Evolutionary conservation across 2,113 vertebrate species (phyloP), one percentile per base, ranked within the genome.

Genomic region (Amblyopsis rosae): DNA sequence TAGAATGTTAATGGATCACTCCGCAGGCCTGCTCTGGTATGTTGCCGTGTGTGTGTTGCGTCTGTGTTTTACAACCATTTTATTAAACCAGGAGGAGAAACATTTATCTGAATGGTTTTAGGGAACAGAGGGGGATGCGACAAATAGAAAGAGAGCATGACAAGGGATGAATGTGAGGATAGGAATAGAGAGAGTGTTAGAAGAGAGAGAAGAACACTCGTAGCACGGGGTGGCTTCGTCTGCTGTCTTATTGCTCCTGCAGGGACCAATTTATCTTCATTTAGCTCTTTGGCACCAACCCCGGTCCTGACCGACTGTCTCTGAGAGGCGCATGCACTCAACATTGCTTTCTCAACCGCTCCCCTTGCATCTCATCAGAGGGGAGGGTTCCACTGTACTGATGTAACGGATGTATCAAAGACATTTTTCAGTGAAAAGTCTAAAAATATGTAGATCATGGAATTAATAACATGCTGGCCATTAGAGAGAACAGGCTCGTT

Each of bases 191-290:
- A 70, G 72, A 66, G 67, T 60, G 41, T 72, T 69, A 26, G 75
- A 72, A 75, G 73, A 79, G 81, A 70, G 84, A 81, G 81, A 80
- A 85, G 72, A 79, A 77, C 82, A 79, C 76, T 67, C 70, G 15
- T 13, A 1, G 62, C 70, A 73, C 64, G 67, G 82, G 82, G 77
- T 88, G 80, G 76, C 87, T 87, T 87, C 82, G 87, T 88, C 87
- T 87, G 80, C 61, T 82, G 70, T 87, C 82, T 88, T 85, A 82
- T 88, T 89, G 77, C 82, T 85, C 65, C 84, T 79, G 78, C 72
- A 75, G 81, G 83, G 81, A 85, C 84, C 85, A 86, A 87, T 90
- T 89, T 87, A 87, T 91, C 87, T 87, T 86, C 80, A 84, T 90
- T 91, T 85, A 78, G 67, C 59, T 74, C 85, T 82, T 76, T 90